Percentiles rank a stretch among this genome's conserved stretches.
Evolutionary conservation across 2,113 vertebrate genomes (phyloP).

Genomic region (Marcusenius ussheri): DNA sequence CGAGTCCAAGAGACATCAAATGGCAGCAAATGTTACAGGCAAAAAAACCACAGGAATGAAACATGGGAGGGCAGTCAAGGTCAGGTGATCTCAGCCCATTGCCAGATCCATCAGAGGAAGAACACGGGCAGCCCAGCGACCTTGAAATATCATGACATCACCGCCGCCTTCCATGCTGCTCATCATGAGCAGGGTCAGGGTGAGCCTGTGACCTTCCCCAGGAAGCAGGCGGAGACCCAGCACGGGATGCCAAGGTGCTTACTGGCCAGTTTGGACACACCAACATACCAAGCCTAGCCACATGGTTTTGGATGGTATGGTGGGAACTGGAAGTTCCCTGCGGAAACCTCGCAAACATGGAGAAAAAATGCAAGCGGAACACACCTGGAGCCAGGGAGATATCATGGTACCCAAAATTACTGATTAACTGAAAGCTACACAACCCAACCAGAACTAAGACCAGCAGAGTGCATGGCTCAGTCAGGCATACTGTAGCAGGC

Average conservation of each 20-base stretch:
- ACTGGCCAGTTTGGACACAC: not conserved
- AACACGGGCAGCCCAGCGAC: not conserved
- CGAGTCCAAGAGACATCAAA: constrained; percentile 10
- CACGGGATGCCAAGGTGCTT: not conserved
- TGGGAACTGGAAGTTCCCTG: not conserved
- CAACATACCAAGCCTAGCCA: not conserved
- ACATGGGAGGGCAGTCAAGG: not conserved
- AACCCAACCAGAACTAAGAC: not conserved
- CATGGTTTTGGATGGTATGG: not conserved
- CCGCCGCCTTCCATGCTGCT: not conserved
- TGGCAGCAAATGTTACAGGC: not conserved
- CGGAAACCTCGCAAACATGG: not conserved
- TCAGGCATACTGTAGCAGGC: not conserved
- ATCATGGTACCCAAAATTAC: not conserved
- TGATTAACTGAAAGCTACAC: not conserved
- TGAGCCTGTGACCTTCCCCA: not conserved
- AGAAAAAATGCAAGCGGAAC: not conserved
- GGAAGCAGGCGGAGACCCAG: not conserved
- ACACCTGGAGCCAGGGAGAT: not conserved
- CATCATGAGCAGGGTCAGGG: not conserved
- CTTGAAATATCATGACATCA: not conserved
- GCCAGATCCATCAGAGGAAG: not conserved
- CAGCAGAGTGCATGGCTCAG: not conserved
- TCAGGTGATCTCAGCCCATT: not conserved
- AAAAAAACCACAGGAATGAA: not conserved